Evolutionary conservation across 1,140 invertebrate genomes (phyloP), one percentile per base, ranked within the genome.

Genomic region (Homalodisca vitripennis): DNA sequence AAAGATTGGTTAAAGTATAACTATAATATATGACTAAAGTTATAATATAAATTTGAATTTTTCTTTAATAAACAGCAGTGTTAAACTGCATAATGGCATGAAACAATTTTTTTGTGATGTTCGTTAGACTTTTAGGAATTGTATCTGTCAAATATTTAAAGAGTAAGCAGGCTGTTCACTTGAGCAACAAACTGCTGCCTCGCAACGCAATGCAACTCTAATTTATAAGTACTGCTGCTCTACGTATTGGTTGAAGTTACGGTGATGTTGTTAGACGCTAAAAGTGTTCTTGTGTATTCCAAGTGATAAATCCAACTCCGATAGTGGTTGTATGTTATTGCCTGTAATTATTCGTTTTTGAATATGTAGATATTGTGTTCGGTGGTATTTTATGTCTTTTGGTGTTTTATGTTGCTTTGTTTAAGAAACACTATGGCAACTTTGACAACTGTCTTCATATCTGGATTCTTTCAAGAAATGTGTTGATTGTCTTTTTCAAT

Each of bases 251-350:
- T 60, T 60, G 55, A 60, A 60, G 55, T 60, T 60, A 60, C 26
- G 55, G 55, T 60, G 55, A 60, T 51, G 48, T 51, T 20, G n/a
- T 60, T n/a, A n/a, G 55, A 60, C 55, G 29, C 26, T 60, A n/a
- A 60, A 60, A 60, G 55, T 60, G 48, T 51, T 51, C 48, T 51
- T 51, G 48, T 51, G 55, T 2, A 60, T 60, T 60, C 55, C 55
- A 60, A 27, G 27, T 60, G 55, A 51, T 51, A 51, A 51, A 51
- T 12, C 22, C 3, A 51, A 51, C 6, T 20, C n/a, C 48, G 48
- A 51, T 51, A 27, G 27, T 60, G 55, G 12, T 60, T 60, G 27
- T 60, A 60, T 60, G 55, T 60, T 30, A 26, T 30, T 26, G 14
- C 24, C n/a, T 27, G 24, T 60, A 30, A 27, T 27, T 30, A 60